These are phyloP conservation scores for Rhinoraja longicauda DNA, from an alignment of 2,797 vertebrate genomes.

Conservation along the genomic window DNA sequence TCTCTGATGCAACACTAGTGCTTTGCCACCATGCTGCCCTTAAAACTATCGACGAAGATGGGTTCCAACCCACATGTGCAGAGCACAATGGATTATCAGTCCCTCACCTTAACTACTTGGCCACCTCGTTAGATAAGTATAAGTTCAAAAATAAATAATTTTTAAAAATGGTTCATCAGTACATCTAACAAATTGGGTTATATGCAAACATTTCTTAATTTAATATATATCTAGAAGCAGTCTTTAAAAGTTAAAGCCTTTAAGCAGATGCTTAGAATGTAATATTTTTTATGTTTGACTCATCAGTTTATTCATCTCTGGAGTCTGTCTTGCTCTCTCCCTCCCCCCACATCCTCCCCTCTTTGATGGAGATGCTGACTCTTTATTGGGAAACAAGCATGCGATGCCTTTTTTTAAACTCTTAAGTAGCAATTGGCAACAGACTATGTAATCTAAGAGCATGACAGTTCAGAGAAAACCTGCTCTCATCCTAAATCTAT, in stretches of 20 bases:
- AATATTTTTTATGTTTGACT: constrained; percentile 9
- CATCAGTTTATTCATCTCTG: constrained; percentile 11
- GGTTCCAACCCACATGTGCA: too few species aligned
- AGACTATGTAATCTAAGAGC: not conserved
- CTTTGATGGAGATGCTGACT: not conserved
- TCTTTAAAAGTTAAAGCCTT: not conserved
- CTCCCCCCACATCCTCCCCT: not conserved
- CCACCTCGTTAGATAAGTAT: too few species aligned
- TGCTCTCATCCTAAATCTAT: not conserved
- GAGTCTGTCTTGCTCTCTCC: not conserved
- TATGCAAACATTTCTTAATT: not conserved
- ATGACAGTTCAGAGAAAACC: not conserved
- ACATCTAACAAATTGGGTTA: not conserved
- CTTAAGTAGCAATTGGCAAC: not conserved
- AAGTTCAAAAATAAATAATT: not conserved
- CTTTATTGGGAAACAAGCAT: not conserved
- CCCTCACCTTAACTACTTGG: too few species aligned
- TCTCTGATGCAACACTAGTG: too few species aligned
- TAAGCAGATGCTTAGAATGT: too few species aligned
- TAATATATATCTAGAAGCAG: not conserved
- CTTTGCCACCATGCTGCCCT: too few species aligned
- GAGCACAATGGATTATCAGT: too few species aligned
- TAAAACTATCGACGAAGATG: too few species aligned
- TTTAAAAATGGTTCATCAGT: not conserved
- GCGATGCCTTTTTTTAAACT: not conserved